Evolutionary conservation across 2,113 vertebrate genomes (phyloP), one percentile per base, ranked within the genome.

Genomic region (Alaudala cheleensis): DNA sequence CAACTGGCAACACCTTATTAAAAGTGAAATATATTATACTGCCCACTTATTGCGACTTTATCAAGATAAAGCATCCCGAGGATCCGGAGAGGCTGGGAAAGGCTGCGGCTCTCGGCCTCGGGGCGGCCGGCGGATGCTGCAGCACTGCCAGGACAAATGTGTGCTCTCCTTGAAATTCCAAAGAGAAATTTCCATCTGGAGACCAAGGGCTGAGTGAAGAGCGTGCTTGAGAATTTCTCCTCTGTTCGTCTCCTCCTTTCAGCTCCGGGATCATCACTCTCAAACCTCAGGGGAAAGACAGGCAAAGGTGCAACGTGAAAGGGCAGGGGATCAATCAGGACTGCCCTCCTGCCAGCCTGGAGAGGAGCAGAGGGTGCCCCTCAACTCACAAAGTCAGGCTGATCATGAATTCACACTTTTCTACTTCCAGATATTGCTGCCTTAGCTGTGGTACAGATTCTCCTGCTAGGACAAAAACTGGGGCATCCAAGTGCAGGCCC

Each of bases 1-100:
- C 94, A 87, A 97, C 97, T 97, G 96, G 98, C 97, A 98, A 98
- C 96, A 98, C 97, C 98, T 98, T 98, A 98, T 98, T 98, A 98
- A 97, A 98, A 98, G 96, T 96, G 97, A 98, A 98, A 98, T 98
- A 98, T 96, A 97, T 98, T 96, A 97, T 92, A 79, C 96, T 97
- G 97, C 97, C 97, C 97, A 96, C 95, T 98, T 96, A 98, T 92
- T 97, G 96, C 74, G 88, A 77, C 95, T 98, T 98, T 97, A 98
- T 97, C 97, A 96, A 98, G 97, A 98, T 97, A 95, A 98, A 98
- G 95, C 47, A 76, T 87, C 95, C 95, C 44, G 17, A 69, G 94
- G 93, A 86, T 66, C 53, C 0, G 2, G 83, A 72, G 96, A 79
- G 81, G 90, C 91, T 97, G 94, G 96, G 86, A 70, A 83, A 95